Evolutionary conservation across 2,113 vertebrate species (phyloP).

Genomic region (Perca fluviatilis): DNA sequence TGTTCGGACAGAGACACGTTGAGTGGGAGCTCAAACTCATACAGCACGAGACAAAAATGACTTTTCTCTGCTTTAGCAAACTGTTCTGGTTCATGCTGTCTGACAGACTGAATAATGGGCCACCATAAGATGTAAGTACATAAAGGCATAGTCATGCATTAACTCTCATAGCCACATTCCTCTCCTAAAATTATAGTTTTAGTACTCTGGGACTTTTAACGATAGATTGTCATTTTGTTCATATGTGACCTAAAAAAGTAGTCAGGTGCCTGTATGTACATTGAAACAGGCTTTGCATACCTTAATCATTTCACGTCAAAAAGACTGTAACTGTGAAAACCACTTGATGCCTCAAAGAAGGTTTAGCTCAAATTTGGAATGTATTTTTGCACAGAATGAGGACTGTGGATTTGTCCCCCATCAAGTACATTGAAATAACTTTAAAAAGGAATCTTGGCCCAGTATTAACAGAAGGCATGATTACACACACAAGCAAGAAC

Average conservation of each 20-base stretch:
- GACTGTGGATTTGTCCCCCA: background rate
- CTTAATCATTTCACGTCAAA: background rate
- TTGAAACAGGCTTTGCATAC: background rate
- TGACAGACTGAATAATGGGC: background rate
- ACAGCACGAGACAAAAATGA: background rate
- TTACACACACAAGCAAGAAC: too few species aligned
- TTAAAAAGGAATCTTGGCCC: background rate
- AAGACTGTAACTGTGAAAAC: too few species aligned
- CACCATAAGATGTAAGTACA: background rate
- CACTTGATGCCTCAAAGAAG: background rate
- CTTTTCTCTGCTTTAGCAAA: conserved; percentile 2
- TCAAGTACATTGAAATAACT: background rate
- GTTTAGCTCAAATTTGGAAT: background rate
- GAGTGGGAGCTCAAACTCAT: conserved; percentile 20
- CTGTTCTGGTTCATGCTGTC: background rate
- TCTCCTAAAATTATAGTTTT: too few species aligned
- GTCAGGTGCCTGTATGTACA: background rate
- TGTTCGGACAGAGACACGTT: conserved; percentile 38
- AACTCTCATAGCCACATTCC: background rate
- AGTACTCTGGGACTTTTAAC: too few species aligned
- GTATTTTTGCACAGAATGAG: background rate
- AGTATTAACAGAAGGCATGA: too few species aligned
- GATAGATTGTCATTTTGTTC: too few species aligned
- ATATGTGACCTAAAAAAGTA: background rate
- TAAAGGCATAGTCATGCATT: background rate